These are phyloP conservation scores for Cephalopterus ornatus DNA, from an alignment of 2,113 vertebrate genomes.

Conservation along the genomic window DNA sequence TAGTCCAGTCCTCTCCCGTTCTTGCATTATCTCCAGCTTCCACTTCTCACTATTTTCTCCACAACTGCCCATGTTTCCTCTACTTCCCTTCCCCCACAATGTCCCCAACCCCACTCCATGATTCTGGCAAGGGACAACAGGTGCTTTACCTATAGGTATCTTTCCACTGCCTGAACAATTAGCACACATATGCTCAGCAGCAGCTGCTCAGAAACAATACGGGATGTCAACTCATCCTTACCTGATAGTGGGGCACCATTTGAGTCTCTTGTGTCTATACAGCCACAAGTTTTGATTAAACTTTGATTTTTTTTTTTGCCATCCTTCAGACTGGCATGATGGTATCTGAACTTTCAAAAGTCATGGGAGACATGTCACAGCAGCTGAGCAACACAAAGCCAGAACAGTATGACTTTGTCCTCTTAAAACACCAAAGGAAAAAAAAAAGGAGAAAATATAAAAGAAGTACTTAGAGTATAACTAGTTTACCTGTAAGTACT, in stretches of 20 bases:
- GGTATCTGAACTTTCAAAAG: neutral
- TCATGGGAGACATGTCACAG: neutral
- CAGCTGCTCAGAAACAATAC: neutral
- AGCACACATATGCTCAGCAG: fast-evolving
- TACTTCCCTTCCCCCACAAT: neutral
- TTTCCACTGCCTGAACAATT: neutral
- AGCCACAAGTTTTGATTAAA: neutral
- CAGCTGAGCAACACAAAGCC: neutral
- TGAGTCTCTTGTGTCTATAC: neutral
- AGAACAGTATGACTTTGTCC: neutral
- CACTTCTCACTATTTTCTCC: neutral
- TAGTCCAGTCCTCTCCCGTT: neutral
- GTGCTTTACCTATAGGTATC: neutral
- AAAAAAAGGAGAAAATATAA: neutral
- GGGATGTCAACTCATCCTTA: neutral
- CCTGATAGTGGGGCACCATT: neutral
- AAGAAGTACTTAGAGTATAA: neutral
- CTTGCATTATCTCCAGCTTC: neutral
- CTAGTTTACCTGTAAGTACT: neutral
- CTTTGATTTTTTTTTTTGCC: neutral
- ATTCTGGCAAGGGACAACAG: neutral
- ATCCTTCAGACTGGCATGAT: neutral
- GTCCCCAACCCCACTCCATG: fast-evolving
- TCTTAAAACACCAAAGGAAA: neutral
- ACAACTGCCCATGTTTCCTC: neutral